Evolutionary conservation across 2,888 invertebrate genomes (phyloP).

Genomic region (Pollenia angustigena): DNA sequence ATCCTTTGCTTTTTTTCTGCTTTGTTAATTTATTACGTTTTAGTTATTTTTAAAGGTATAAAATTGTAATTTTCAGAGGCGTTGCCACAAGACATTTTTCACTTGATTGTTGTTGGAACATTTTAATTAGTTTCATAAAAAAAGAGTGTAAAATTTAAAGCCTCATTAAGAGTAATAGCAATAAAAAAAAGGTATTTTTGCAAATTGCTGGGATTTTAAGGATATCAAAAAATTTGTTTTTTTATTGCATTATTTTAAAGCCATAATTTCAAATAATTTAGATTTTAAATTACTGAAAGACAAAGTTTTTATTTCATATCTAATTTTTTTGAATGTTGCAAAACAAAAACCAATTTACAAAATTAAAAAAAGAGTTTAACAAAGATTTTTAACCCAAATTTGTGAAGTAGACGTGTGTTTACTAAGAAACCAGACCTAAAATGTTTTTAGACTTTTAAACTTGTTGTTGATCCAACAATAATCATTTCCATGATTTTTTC

Average conservation of each 20-base stretch:
- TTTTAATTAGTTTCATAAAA: conserved; percentile 55
- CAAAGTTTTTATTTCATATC: no score
- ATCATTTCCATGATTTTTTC: no score
- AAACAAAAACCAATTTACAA: no score
- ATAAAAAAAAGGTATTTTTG: conserved; percentile 27
- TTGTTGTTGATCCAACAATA: no score
- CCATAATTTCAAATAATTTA: neutral
- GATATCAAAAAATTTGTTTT: neutral
- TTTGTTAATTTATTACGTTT: neutral
- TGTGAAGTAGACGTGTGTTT: no score
- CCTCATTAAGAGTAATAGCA: conserved; percentile 41
- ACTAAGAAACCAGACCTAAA: no score
- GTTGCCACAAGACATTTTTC: conserved; percentile 52
- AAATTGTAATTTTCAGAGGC: conserved; percentile 43
- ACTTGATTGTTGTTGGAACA: conserved; percentile 32
- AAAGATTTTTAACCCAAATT: no score
- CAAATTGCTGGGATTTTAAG: conserved; percentile 2
- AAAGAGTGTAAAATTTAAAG: conserved; percentile 46
- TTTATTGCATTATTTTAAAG: neutral
- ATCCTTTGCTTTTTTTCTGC: conserved; percentile 31
- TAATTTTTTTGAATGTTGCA: no score
- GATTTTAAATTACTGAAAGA: no score
- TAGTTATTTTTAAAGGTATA: conserved; percentile 23
- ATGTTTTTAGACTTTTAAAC: no score
- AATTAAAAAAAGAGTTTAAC: no score